Percentiles rank a stretch among this genome's conserved stretches.
These are phyloP conservation scores for Lycaon pictus DNA, from an alignment of 2,113 vertebrate species.

Conservation along the genomic window DNA sequence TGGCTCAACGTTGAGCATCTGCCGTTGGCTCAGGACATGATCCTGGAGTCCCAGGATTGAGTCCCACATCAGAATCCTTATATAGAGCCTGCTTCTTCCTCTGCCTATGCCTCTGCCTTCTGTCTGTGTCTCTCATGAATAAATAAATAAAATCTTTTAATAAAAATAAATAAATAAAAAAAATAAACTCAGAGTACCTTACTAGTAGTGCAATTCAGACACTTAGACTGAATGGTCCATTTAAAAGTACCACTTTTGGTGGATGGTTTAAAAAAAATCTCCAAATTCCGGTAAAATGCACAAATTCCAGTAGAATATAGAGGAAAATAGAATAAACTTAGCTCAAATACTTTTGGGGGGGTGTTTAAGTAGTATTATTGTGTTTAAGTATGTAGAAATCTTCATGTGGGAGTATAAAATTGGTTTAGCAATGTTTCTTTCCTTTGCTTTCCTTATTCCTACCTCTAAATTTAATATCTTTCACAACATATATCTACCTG, in stretches of 20 bases:
- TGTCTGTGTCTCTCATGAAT: too few relatives aligned
- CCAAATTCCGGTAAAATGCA: not conserved
- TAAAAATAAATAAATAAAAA: not conserved
- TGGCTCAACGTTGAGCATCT: too few relatives aligned
- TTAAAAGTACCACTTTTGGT: not conserved
- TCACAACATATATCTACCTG: not conserved
- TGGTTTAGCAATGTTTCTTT: not conserved
- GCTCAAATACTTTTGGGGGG: not conserved
- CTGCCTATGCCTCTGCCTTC: too few relatives aligned
- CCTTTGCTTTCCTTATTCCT: not conserved
- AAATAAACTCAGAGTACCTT: not conserved
- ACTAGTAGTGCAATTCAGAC: not conserved
- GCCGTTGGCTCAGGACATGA: too few relatives aligned
- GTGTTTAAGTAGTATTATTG: not conserved
- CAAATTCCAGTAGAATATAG: not conserved
- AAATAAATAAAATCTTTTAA: too few relatives aligned
- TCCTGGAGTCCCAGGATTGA: too few relatives aligned
- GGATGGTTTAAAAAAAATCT: not conserved
- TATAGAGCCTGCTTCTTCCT: too few relatives aligned
- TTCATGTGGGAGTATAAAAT: constrained; percentile 5
- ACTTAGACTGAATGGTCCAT: not conserved
- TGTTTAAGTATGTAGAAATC: not conserved
- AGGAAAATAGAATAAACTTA: not conserved
- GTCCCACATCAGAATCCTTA: too few relatives aligned
- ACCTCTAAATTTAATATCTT: constrained; percentile 15